Evolutionary conservation across 2,888 invertebrate genomes (phyloP), one percentile per base, ranked within the genome.

Genomic region (Loripinus fragilis): DNA sequence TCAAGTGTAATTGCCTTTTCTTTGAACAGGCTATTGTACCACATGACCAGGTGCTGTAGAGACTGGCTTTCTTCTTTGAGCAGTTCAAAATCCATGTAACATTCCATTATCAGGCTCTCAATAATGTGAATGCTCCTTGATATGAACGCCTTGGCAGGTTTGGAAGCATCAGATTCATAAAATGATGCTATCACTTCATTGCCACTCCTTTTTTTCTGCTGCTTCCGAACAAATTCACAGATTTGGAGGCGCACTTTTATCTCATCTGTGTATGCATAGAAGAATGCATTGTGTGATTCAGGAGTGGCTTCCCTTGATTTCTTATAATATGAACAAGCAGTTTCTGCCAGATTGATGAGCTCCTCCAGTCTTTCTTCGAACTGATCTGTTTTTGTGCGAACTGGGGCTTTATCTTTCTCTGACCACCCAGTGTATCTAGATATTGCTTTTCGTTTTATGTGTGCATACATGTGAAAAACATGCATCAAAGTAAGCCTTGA

Each of bases 391-490:
- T 70, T 66, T 5, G 68, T 67, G 41, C 30, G 38, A 25, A 42
- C 30, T 30, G 66, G 48, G 30, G 67, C 75, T 68, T 55, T 75
- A 10, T 81, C 80, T 17, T 79, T 78, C 20, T 68, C 77, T 25
- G 69, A 66, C 71, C 73, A 64, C 10, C 83, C 81, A 23, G 83
- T 80, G 38, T 67, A 81, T 25, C 75, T 78, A 2, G 64, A 25
- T 38, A 88, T 68, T n/a, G 68, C 52, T 17, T 72, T 74, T 15
- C 75, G 75, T 38, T 83, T 83, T 23, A 87, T 75, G 70, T 84
- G 84, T 12, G 86, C 88, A 76, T 80, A 86, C 88, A 88, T 88
- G 42, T 88, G 88, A 70, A 81, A 85, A 15, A 88, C 81, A 71
- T 87, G 85, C 74, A 80, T 85, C 65, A 88, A 30, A 10, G 86